Conservation (phyloP, 2,797 vertebrate species). For the Heliangelus exortis region DNA sequence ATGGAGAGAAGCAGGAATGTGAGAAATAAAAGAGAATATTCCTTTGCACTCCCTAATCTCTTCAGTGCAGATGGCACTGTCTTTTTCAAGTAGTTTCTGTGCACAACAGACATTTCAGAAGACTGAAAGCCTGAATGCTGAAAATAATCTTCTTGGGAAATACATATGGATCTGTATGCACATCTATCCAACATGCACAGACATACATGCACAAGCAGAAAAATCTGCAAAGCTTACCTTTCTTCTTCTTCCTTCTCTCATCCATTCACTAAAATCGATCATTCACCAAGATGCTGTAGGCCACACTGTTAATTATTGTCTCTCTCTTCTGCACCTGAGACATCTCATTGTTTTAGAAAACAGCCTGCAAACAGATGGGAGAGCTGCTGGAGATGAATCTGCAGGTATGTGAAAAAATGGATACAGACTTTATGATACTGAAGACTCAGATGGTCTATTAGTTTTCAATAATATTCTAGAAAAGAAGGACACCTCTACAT, state of each 20-base stretch:
- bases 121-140: not conserved
- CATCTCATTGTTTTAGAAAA: slow-evolving; percentile 44
- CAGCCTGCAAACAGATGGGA: slow-evolving; percentile 67
- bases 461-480: slow-evolving; percentile 49
- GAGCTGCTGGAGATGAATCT: slow-evolving; percentile 63
- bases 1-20: slow-evolving; percentile 30
- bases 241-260: not conserved
- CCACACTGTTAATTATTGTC: slow-evolving; percentile 70
- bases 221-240: slow-evolving; percentile 16
- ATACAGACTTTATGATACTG: not conserved
- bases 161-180: not conserved
- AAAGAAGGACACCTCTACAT: not conserved
- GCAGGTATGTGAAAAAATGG: slow-evolving; percentile 47
- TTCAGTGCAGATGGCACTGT: slow-evolving; percentile 41
- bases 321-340: slow-evolving; percentile 46
- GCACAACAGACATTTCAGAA: not conserved
- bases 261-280: slow-evolving; percentile 66
- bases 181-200: not conserved
- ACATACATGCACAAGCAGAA: not conserved
- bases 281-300: slow-evolving; percentile 52
- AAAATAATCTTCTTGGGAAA: slow-evolving; percentile 12
- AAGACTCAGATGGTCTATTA: slow-evolving; percentile 49
- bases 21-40: slow-evolving; percentile 43
- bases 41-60: slow-evolving; percentile 55
- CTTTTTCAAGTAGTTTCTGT: slow-evolving; percentile 44